phyloP scores from a whole-genome alignment of 2,113 vertebrate genomes.

The Leucoraja erinaceus region DNA sequence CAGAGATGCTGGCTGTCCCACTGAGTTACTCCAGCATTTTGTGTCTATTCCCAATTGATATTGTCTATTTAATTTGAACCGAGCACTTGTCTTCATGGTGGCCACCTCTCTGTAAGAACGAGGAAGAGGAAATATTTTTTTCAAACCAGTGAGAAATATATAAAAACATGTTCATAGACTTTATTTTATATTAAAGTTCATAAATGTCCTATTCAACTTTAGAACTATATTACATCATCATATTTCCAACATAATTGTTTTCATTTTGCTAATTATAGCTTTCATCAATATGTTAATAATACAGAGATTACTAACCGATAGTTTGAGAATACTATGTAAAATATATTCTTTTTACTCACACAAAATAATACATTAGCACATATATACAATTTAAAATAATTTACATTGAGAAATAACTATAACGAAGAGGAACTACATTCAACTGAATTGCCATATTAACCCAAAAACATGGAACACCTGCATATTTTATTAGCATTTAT shows the following conservation, averaged over 20 bases:
- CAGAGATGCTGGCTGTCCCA: too few relatives aligned
- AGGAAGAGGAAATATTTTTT: not conserved
- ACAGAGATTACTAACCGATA: not conserved
- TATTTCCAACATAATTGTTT: constrained; percentile 14
- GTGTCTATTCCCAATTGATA: not conserved
- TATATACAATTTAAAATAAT: constrained; percentile 1
- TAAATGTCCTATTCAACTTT: not conserved
- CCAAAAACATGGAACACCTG: not conserved
- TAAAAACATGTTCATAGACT: not conserved
- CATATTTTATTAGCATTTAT: not conserved
- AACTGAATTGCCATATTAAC: not conserved
- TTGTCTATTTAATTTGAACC: not conserved
- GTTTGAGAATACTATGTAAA: not conserved
- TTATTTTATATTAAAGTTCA: not conserved
- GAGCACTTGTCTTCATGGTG: not conserved
- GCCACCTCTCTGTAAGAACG: not conserved
- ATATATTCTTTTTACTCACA: not conserved
- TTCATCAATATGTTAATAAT: not conserved
- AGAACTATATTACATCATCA: not conserved
- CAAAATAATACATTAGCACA: not conserved
- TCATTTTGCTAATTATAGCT: not conserved
- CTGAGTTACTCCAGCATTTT: too few relatives aligned
- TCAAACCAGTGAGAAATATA: not conserved
- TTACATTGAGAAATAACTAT: not conserved
- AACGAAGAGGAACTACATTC: not conserved